These are phyloP conservation scores for Volucella bombylans DNA, from an alignment of 2,888 invertebrate genomes.

Conservation along the genomic window DNA sequence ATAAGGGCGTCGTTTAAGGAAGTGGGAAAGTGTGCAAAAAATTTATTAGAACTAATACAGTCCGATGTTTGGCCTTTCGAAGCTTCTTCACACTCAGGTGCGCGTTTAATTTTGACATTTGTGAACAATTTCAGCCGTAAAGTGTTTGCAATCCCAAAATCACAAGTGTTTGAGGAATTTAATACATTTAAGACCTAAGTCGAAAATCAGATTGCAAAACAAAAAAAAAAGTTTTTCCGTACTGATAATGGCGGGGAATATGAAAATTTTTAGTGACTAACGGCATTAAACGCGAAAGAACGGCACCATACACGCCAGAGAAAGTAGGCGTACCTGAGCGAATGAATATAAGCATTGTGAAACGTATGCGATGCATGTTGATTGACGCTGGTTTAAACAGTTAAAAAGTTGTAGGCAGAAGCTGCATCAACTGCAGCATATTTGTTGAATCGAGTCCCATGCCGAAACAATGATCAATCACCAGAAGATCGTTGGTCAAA, in stretches of 20 bases:
- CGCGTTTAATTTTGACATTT: too few relatives aligned
- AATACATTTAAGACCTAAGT: slow-evolving; percentile 62
- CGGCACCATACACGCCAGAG: slow-evolving; percentile 51
- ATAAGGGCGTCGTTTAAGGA: too few relatives aligned
- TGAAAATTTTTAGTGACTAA: slow-evolving; percentile 35
- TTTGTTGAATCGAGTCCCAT: slow-evolving; percentile 69
- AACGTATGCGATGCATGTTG: slow-evolving; percentile 74
- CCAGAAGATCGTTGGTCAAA: slow-evolving; percentile 67
- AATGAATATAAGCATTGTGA: slow-evolving; percentile 73
- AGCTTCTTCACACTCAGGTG: too few relatives aligned
- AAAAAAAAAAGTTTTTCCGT: slow-evolving; percentile 66
- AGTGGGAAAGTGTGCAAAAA: too few relatives aligned
- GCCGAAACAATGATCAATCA: slow-evolving; percentile 52
- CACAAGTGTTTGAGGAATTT: slow-evolving; percentile 68
- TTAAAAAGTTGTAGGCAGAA: slow-evolving; percentile 60
- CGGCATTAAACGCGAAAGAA: slow-evolving; percentile 66
- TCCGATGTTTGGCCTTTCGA: too few relatives aligned
- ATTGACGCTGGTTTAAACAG: slow-evolving; percentile 52
- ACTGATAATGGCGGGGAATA: slow-evolving; percentile 73
- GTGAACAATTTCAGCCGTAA: too few relatives aligned
- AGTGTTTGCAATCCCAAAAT: too few relatives aligned
- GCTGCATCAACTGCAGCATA: slow-evolving; percentile 66
- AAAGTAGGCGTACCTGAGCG: slow-evolving; percentile 62
- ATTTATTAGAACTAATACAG: too few relatives aligned
- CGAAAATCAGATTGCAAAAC: slow-evolving; percentile 61